Percentiles rank a stretch among this genome's conserved stretches.
Conservation (phyloP, 2,888 invertebrate species). For the Aspidapion aeneum region DNA sequence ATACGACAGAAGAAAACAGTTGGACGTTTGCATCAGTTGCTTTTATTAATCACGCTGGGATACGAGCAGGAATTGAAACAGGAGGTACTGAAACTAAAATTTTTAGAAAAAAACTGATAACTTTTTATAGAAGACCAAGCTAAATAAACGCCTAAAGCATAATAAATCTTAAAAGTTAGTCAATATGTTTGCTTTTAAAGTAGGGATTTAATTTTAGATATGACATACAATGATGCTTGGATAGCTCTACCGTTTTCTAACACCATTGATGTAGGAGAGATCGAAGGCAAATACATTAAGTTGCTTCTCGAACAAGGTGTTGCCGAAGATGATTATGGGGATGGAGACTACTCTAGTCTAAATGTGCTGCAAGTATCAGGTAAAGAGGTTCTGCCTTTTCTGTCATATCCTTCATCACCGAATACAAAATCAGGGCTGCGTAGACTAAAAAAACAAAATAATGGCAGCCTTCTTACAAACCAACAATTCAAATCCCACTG, state of each 20-base stretch:
- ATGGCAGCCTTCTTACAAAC: too few species aligned
- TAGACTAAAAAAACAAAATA: too few species aligned
- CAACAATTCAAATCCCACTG: too few species aligned
- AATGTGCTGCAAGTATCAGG: slow-evolving; percentile 61
- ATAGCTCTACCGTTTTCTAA: slow-evolving; percentile 75
- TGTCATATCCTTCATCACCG: too few species aligned
- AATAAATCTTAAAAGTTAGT: too few species aligned
- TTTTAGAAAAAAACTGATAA: too few species aligned
- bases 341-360: slow-evolving; percentile 18
- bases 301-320: slow-evolving; percentile 50
- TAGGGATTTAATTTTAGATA: slow-evolving; percentile 59
- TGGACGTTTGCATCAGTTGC: slow-evolving; percentile 69
- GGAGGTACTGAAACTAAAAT: slow-evolving; percentile 58
- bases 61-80: slow-evolving; percentile 62
- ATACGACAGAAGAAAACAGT: slow-evolving; percentile 32
- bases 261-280: slow-evolving; percentile 63
- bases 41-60: slow-evolving; percentile 64
- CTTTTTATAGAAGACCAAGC: too few species aligned
- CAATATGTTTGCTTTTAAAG: too few species aligned
- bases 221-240: slow-evolving; percentile 66
- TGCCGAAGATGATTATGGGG: background rate
- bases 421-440: too few species aligned
- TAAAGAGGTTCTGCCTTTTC: slow-evolving; percentile 35
- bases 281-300: slow-evolving; percentile 62
- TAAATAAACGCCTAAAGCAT: too few species aligned